These are phyloP conservation scores for Ametastegia equiseti DNA, from an alignment of 2,888 invertebrate species.

Conservation along the genomic window DNA sequence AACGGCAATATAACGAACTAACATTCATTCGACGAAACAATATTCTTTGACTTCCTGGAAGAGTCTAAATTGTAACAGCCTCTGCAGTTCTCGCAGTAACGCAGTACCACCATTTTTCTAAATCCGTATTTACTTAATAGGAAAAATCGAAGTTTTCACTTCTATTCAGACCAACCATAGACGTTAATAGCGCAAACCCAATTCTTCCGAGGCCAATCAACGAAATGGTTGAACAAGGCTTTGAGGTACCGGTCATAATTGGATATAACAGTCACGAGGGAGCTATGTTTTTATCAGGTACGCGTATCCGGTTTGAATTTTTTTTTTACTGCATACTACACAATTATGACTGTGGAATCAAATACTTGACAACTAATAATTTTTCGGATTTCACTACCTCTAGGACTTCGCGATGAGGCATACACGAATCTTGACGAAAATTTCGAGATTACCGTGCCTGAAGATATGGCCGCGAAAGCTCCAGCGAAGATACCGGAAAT, in stretches of 20 bases:
- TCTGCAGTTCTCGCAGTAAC: too few relatives aligned
- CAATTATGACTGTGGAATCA: background rate
- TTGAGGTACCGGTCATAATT: slow-evolving; percentile 64
- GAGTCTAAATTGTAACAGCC: too few relatives aligned
- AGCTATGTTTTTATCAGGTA: slow-evolving; percentile 54
- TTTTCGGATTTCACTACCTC: background rate
- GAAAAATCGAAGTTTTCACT: slow-evolving; percentile 34
- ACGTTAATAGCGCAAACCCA: slow-evolving; percentile 62
- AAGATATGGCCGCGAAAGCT: slow-evolving; percentile 65
- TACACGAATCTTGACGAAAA: slow-evolving; percentile 59
- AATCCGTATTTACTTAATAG: slow-evolving; percentile 51
- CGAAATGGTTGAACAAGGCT: slow-evolving; percentile 52
- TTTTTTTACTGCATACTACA: background rate
- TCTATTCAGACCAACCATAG: slow-evolving; percentile 59
- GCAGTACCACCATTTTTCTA: too few relatives aligned
- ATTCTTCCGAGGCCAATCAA: slow-evolving; percentile 58
- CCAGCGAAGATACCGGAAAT: slow-evolving; percentile 62
- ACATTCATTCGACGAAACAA: too few relatives aligned
- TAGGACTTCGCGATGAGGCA: background rate
- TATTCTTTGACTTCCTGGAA: too few relatives aligned
- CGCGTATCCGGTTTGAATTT: background rate
- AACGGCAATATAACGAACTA: too few relatives aligned
- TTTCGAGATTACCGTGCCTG: slow-evolving; percentile 73
- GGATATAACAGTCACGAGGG: slow-evolving; percentile 60
- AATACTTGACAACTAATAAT: background rate